Base-by-base conservation (phyloP, 2,888 invertebrate species). In the Meloe dianella region DNA sequence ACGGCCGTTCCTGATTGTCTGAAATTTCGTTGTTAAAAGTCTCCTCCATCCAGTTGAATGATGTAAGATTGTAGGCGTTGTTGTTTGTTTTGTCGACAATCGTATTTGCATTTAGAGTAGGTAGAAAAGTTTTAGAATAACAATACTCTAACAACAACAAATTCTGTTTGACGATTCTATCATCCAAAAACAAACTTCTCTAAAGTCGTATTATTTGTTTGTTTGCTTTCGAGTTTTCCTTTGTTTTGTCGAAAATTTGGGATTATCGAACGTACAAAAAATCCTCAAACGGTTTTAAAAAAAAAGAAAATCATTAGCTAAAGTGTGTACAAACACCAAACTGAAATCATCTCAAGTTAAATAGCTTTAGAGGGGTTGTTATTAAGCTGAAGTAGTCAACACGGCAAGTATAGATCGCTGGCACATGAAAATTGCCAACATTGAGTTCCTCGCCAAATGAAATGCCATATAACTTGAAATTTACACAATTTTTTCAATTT, bases 61-160 rank as follows among this genome's bases (percentile, higher is more conserved):
- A 64, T 64, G 64, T 24, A 38, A 65, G 56, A 41, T 64, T 61
- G 58, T 69, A 69, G 69, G 66, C 69, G 66, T 69, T 64, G 79
- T 80, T 79, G 78, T 78, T 80, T 78, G 77, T 76, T 75, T 75
- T 74, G 74, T 70, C 73, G 74, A 73, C 74, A 73, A 75, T 73
- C 70, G 77, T 79, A 82, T 82, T 82, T 82, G 80, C 82, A 82
- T 82, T 81, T 82, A 81, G 79, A 82, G 79, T 80, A 79, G 80
- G 80, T 80, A 80, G 79, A 80, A 82, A 82, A 75, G 82, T 81
- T 79, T 77, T 74, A 1, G n/a, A 41, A 41, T 5, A 38, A 75
- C 17, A 41, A 41, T 14, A 38, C 4, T 38, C n/a, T n/a, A n/a
- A n/a, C 2, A 17, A 78, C 79, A 80, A 81, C 80, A 80, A 80